Base-by-base conservation (phyloP, 2,888 invertebrate species). In the Drosophila borealis region DNA sequence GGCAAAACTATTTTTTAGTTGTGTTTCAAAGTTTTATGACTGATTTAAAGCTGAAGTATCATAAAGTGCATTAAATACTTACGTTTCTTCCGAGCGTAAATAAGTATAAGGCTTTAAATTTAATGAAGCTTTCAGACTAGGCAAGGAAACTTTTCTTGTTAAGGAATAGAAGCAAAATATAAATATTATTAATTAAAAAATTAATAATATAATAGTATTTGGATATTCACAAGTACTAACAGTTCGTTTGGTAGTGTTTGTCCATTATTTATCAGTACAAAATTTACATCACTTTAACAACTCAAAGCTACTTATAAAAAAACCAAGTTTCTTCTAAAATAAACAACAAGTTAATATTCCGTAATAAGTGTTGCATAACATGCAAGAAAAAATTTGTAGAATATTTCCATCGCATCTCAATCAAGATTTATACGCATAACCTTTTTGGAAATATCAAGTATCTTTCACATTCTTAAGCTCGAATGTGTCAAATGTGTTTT, bases 21-120 rank as follows among this genome's bases (percentile, higher is more conserved):
- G 21, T 33, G 44, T 13, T 39, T 19, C 17, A 33, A 29, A 36
- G 46, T 39, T 69, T 61, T 44, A 70, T 54, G 37, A 29, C 9
- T 19, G 46, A 19, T 48, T 48, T 36, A 42, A 51, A 33, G 14
- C 25, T 37, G n/a, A 62, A 36, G 19, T 33, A 33, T 10, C 10
- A 29, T 33, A 56, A 33, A 39, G 19, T 36, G 10, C 36, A 21
- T 42, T 49, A 2, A 25, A 51, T 2, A 33, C 9, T 21, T 11
- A 65, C 17, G 44, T 51, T 45, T 39, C n/a, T 21, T 25, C 14
- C 11, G 4, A 41, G 3, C 1, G 4, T 41, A 10, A 41, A 41
- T 41, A 4, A 1, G 1, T 17, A 17, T 4, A 1, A 17, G 10
- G 4, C 41, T n/a, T 41, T 4, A 39, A 14, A 14, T 39, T 14